phyloP scores from a whole-genome alignment of 2,113 vertebrate genomes.

The Burhinus bistriatus region DNA sequence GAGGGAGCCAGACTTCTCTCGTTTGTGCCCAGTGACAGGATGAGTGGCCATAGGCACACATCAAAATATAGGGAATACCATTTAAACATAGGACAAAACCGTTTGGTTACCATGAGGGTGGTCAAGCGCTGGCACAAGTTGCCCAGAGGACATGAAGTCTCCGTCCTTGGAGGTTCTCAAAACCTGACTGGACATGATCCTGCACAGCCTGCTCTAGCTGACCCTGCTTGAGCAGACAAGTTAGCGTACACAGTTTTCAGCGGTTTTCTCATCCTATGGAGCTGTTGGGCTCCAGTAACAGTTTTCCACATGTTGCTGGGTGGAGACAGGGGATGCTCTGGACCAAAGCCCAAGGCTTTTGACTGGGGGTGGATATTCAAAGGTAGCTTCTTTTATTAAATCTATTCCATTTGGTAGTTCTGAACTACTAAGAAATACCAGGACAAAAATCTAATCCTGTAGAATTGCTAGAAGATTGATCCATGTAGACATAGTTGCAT shows the following conservation, averaged over 20 bases:
- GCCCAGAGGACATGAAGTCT: neutral
- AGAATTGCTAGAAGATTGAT: neutral
- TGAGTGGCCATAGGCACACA: fast-evolving
- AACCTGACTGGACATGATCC: fast-evolving
- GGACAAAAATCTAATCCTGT: neutral
- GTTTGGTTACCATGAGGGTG: fast-evolving
- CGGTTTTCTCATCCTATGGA: neutral
- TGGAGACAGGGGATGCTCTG: neutral
- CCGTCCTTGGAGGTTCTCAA: neutral
- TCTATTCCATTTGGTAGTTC: neutral
- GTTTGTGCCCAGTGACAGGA: neutral
- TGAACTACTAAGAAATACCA: neutral
- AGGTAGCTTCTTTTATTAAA: neutral
- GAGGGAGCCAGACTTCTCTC: fast-evolving
- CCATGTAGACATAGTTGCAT: neutral
- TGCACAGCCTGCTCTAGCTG: neutral
- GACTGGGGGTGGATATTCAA: neutral
- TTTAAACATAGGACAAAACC: fast-evolving
- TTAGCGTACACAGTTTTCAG: neutral
- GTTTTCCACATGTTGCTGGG: neutral
- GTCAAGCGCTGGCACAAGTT: neutral
- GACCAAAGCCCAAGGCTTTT: neutral
- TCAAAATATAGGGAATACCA: neutral
- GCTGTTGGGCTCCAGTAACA: neutral
- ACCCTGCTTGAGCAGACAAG: neutral